Base-by-base conservation (phyloP, 2,797 vertebrate genomes). In the Numenius phaeopus region DNA sequence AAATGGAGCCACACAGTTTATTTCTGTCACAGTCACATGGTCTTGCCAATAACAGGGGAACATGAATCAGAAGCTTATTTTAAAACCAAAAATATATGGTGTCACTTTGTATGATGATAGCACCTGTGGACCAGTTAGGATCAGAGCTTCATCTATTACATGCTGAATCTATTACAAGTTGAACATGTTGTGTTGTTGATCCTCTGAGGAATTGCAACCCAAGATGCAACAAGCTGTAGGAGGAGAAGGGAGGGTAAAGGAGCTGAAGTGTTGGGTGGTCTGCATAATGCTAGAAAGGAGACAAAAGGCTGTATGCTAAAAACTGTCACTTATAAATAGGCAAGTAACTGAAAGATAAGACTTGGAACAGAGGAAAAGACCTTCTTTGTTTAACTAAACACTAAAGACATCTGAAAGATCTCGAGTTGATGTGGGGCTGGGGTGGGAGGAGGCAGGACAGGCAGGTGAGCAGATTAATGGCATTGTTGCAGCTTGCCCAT, bases 21-120 rank as follows among this genome's bases (percentile, higher is more conserved):
- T 96, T 96, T 96, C 87, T 94, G 96, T 94, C 72, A 0, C 37
- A 3, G 58, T 90, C 84, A 59, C 0, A 1, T 85, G 79, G 87
- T 55, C 72, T 92, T 71, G 76, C 73, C 92, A 88, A 23, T 85
- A 92, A 65, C 19, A 8, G 69, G 39, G 50, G 30, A 87, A 40
- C 37, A 29, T 93, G 93, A 92, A 97, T 96, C 90, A 93, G 81
- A 78, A 92, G 58, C 22, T 92, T 96, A 95, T 89, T 97, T 96
- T 92, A 78, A 94, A 82, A 32, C 24, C 34, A 83, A 91, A 95
- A 96, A 72, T 93, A 50, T 29, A 83, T 50, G 72, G 82, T 94
- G 89, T 85, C 66, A 59, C 17, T 96, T 92, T 65, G 49, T 77
- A 70, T 87, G 85, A 69, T 44, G 89, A 54, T 49, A 78, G 75